Evolutionary conservation across 1,140 invertebrate species (phyloP).

Genomic region (Melanaphis sacchari): DNA sequence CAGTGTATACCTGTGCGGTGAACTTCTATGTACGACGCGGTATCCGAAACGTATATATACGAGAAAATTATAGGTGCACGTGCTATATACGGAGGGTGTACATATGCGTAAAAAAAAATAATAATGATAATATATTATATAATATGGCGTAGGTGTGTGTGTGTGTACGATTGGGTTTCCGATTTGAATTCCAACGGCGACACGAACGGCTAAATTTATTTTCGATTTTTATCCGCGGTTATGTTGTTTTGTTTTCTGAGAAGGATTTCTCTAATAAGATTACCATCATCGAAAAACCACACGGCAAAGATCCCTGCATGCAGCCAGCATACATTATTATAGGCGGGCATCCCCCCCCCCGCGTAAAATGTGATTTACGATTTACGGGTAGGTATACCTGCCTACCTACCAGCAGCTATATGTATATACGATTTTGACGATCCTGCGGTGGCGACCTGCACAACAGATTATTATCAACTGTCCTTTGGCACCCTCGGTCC

Average conservation of each 20-base stretch:
- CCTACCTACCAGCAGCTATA: background rate
- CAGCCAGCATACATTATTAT: background rate
- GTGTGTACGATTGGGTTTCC: conserved; percentile 6
- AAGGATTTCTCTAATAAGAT: conserved; percentile 45
- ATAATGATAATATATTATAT: conserved; percentile 1
- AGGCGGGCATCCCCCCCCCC: background rate
- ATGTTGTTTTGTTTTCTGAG: conserved; percentile 33
- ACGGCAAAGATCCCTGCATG: background rate
- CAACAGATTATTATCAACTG: conserved; percentile 54
- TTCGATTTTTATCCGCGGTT: conserved; percentile 39
- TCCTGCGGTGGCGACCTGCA: conserved; percentile 39
- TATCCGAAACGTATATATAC: background rate
- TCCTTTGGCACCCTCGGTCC: conserved; percentile 43
- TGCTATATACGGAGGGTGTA: background rate
- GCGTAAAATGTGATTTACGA: conserved; percentile 51
- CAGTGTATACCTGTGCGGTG: background rate
- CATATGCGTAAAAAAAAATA: no score
- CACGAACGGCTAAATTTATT: conserved; percentile 29
- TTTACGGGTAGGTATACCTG: background rate
- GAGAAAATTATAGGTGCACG: conserved; percentile 38
- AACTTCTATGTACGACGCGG: background rate
- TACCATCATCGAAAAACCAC: conserved; percentile 33
- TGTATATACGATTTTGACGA: background rate
- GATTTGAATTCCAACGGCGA: conserved; percentile 49
- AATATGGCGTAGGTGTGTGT: background rate